Base-by-base conservation (phyloP, 2,113 vertebrate genomes). In the Bagarius yarrelli region DNA sequence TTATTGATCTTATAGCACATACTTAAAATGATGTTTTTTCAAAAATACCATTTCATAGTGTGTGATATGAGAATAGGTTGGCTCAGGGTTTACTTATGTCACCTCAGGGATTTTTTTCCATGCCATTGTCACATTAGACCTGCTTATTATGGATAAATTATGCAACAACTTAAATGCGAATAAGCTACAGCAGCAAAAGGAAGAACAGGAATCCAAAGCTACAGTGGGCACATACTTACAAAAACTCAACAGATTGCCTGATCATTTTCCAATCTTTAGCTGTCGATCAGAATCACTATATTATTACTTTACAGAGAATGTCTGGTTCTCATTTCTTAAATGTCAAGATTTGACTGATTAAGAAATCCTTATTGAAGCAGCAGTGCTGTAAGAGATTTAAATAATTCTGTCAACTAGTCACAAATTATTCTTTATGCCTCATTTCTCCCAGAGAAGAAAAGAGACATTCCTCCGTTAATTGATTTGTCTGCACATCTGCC, bases 401-500 rank as follows among this genome's bases (percentile, higher is more conserved):
- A 78, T 27, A 60, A 36, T 77, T 77, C 53, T 8, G 15, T 60
- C 64, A 79, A 47, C 64, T 44, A 40, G 55, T 56, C 64, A 44
- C 70, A 36, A 79, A 44, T 56, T 56, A 30, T 59, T 63, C 57
- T 63, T 69, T 67, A 34, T 4, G 2, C 23, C 30, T 52, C 50
- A 44, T 79, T 79, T 70, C 52, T 30, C 50, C 27, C 30, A 1
- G 36, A 57, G 64, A 70, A 70, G n/a, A 78, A 69, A 76, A 36
- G 8, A 55, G 67, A 71, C 63, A 63, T 63, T 47, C 64, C 30
- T 60, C 27, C 32, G 44, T 80, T 61, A 77, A 81, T 71, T 71
- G 73, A 76, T 81, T 76, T 34, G 56, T 80, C 78, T 81, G n/a
- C 76, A 64, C 67, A 56, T 76, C 40, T 64, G 11, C 25, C 18